These are phyloP conservation scores for Hetaerina titia DNA, from an alignment of 2,888 invertebrate genomes.

Conservation along the genomic window DNA sequence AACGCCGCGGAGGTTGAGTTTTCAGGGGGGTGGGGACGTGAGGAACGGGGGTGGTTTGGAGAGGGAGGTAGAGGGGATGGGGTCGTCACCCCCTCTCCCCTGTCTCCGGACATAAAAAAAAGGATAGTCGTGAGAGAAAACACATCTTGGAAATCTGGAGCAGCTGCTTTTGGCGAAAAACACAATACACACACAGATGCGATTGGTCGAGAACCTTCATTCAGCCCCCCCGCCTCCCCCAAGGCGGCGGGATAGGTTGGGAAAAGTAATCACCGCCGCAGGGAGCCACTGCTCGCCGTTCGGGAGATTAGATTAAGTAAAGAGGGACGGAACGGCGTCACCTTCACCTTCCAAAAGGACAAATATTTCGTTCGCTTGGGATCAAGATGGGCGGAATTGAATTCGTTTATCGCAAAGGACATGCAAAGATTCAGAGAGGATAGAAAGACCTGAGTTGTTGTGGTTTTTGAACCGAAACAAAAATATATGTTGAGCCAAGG, in stretches of 20 bases:
- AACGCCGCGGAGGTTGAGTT: background rate
- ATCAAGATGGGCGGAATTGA: too few species aligned
- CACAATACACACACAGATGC: background rate
- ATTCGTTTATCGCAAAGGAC: too few species aligned
- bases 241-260: background rate
- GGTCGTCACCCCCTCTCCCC: background rate
- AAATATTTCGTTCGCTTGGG: too few species aligned
- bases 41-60: background rate
- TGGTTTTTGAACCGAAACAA: too few species aligned
- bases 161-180: background rate
- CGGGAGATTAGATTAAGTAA: too few species aligned
- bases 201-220: background rate
- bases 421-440: too few species aligned
- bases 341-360: too few species aligned
- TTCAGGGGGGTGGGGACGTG: background rate
- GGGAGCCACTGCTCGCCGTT: background rate
- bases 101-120: background rate
- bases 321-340: too few species aligned
- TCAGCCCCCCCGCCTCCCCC: background rate
- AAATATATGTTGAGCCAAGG: too few species aligned
- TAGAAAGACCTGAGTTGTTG: too few species aligned
- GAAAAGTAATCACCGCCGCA: background rate
- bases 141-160: background rate
- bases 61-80: background rate
- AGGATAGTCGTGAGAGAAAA: background rate